A percentile compares a stretch with the other conserved stretches of the same genome.
Evolutionary conservation across 2,888 invertebrate species (phyloP).

Genomic region (Erannis defoliaria): DNA sequence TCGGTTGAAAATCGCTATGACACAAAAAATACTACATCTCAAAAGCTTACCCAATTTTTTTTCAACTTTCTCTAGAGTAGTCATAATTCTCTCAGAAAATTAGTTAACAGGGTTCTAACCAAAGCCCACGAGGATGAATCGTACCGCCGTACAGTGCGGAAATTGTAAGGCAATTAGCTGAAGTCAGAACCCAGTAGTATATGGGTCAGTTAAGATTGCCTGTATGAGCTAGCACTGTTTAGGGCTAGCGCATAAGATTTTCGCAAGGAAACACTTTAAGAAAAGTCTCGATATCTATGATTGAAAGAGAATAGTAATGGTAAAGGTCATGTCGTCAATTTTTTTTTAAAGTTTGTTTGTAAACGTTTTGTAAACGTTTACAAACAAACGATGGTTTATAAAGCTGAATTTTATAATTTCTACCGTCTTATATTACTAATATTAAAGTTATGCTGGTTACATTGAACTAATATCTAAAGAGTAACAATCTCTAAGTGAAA

Average conservation of each 20-base stretch:
- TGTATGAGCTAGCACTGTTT: slow-evolving; percentile 60
- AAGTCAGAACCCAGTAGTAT: slow-evolving; percentile 39
- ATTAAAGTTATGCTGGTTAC: no score
- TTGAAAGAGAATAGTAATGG: neutral
- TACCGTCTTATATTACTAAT: no score
- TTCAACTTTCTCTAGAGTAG: slow-evolving; percentile 3
- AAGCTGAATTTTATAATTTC: no score
- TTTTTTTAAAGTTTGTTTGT: no score
- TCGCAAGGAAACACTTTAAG: neutral
- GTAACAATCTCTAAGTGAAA: no score
- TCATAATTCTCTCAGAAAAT: slow-evolving; percentile 8
- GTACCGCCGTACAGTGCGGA: slow-evolving; percentile 26
- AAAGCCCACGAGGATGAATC: slow-evolving; percentile 8
- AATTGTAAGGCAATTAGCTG: slow-evolving; percentile 45
- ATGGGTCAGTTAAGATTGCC: slow-evolving; percentile 68
- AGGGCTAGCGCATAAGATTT: slow-evolving; percentile 1
- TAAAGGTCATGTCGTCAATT: no score
- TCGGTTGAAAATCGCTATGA: no score
- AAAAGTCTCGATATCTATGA: neutral
- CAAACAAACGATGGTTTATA: no score
- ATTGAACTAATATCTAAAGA: no score
- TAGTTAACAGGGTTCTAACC: slow-evolving; percentile 13
- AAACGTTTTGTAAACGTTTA: no score
- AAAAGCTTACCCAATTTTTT: neutral
- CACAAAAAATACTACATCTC: no score